Percentiles rank a stretch among this genome's conserved stretches.
These are phyloP conservation scores for Polyommatus icarus DNA, from an alignment of 2,888 invertebrate genomes.

Conservation along the genomic window DNA sequence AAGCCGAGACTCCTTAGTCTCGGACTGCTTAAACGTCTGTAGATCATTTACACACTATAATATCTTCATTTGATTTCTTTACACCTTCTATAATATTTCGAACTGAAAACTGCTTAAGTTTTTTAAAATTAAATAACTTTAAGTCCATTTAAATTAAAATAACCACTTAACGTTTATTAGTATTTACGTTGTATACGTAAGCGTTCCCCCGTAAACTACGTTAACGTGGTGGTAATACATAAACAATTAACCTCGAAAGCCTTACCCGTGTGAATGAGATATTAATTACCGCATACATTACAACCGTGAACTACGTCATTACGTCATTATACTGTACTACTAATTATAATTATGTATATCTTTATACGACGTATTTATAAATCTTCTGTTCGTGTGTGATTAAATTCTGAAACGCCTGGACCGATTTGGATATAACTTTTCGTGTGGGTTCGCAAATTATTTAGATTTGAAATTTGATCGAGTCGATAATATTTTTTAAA, in stretches of 20 bases:
- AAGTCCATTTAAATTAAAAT: background rate
- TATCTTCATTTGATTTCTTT: no score
- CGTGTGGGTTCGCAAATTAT: no score
- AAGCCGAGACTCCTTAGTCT: no score
- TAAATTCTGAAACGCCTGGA: no score
- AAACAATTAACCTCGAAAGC: background rate
- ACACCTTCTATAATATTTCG: no score
- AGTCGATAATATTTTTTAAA: no score
- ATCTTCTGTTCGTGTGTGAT: background rate
- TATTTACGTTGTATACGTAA: background rate
- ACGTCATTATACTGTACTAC: background rate
- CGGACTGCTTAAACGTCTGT: no score
- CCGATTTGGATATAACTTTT: no score
- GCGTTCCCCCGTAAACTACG: background rate
- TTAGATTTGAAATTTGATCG: no score
- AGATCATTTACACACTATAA: no score
- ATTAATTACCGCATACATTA: constrained; percentile 14
- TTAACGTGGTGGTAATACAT: background rate
- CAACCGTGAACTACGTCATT: background rate
- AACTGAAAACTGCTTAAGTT: no score
- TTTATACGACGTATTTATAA: background rate
- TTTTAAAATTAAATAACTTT: background rate
- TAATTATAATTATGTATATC: background rate
- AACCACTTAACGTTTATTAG: background rate
- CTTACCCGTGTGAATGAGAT: background rate